A percentile compares a stretch with the other conserved stretches of the same genome.
These are phyloP conservation scores for Oxycera nigricornis DNA, from an alignment of 2,888 invertebrate species.

Conservation along the genomic window DNA sequence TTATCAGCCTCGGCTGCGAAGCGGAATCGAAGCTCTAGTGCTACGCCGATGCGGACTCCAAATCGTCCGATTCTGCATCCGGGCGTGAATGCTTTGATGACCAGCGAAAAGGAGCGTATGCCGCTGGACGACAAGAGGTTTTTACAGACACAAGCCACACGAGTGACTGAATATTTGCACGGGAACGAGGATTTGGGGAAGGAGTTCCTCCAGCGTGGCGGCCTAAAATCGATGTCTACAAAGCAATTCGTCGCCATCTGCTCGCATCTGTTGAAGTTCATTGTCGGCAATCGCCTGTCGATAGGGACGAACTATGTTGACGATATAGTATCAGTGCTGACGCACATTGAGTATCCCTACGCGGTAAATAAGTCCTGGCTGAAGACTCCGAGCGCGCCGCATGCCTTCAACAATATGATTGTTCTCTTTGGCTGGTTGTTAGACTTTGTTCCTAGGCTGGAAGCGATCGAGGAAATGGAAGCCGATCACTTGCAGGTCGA, in stretches of 20 bases:
- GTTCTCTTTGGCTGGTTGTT: conserved; percentile 57
- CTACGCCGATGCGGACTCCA: conserved; percentile 49
- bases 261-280: conserved; percentile 55
- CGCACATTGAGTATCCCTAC: conserved; percentile 57
- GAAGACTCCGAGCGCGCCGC: conserved; percentile 59
- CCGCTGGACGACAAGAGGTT: conserved; percentile 58
- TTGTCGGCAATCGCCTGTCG: conserved; percentile 55
- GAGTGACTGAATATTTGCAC: conserved; percentile 55
- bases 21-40: conserved; percentile 46
- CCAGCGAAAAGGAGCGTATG: conserved; percentile 54
- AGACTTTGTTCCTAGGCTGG: conserved; percentile 53
- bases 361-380: conserved; percentile 59
- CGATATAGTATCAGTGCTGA: conserved; percentile 55
- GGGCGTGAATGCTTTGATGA: conserved; percentile 46
- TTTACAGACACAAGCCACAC: conserved; percentile 54
- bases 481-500: conserved; percentile 30
- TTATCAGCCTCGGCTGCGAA: conserved; percentile 38
- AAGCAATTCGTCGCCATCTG: conserved; percentile 59
- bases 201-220: conserved; percentile 52
- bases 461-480: conserved; percentile 43
- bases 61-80: conserved; percentile 41
- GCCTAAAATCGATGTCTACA: conserved; percentile 58
- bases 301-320: conserved; percentile 57
- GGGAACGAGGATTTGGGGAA: conserved; percentile 46
- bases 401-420: conserved; percentile 58